phyloP scores from a whole-genome alignment of 2,888 invertebrate genomes.

The Vandiemenella viatica region DNA sequence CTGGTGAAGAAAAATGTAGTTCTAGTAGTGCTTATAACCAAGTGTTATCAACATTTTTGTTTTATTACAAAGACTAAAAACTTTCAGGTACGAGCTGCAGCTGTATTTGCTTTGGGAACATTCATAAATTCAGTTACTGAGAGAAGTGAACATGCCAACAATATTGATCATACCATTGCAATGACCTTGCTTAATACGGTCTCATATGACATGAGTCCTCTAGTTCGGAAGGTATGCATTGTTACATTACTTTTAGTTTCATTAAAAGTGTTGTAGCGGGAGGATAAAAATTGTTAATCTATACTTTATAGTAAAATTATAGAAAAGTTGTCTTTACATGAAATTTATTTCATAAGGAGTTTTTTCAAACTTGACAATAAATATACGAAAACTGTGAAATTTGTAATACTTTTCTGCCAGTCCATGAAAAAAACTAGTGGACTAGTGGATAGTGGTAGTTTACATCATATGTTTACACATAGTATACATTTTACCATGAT shows the following conservation, averaged over 20 bases:
- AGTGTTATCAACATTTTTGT: background rate
- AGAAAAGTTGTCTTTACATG: background rate
- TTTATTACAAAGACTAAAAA: background rate
- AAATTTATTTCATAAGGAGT: no score
- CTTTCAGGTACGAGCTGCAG: constrained; percentile 84
- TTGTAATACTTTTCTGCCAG: no score
- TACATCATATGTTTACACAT: no score
- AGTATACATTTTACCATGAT: no score
- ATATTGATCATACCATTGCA: constrained; percentile 84
- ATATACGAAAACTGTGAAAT: background rate
- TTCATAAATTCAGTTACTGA: constrained; percentile 74
- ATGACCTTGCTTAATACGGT: constrained; percentile 68
- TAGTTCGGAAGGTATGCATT: constrained; percentile 53
- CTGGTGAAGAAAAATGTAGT: no score
- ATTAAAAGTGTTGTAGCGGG: background rate
- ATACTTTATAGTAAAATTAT: background rate
- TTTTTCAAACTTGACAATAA: background rate
- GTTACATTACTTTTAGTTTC: background rate
- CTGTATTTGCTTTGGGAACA: constrained; percentile 87
- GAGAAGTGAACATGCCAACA: constrained; percentile 83
- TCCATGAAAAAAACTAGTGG: no score
- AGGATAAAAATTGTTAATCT: background rate
- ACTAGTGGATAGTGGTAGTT: no score
- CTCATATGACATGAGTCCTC: constrained; percentile 67
- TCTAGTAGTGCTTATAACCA: no score